Evolutionary conservation across 2,888 invertebrate genomes (phyloP).

Genomic region (Steinernema scapterisci): DNA sequence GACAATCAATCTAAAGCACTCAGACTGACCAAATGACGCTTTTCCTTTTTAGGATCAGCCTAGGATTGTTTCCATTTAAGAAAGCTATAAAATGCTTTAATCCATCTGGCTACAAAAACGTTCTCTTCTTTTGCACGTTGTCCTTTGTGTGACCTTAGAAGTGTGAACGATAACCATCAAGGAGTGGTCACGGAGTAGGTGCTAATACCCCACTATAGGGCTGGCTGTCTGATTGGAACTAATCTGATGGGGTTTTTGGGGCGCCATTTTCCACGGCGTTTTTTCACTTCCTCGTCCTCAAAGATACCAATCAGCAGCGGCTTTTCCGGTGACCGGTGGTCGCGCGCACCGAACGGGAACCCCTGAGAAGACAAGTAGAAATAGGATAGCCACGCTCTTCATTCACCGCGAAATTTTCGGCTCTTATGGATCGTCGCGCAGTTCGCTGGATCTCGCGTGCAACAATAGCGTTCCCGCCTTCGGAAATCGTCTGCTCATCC

Average conservation of each 20-base stretch:
- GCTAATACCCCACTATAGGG: background rate
- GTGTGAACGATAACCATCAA: too few species aligned
- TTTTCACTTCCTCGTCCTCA: background rate
- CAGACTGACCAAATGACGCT: too few species aligned
- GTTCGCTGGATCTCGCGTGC: constrained; percentile 6
- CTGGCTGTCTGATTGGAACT: background rate
- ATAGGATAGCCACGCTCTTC: constrained; percentile 5
- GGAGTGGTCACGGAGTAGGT: too few species aligned
- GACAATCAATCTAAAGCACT: too few species aligned
- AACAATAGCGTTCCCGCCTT: constrained; percentile 29
- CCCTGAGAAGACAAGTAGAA: background rate
- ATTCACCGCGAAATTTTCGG: background rate
- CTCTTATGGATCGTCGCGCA: constrained; percentile 9
- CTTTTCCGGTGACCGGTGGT: too few species aligned
- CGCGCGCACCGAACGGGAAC: too few species aligned
- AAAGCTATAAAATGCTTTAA: too few species aligned
- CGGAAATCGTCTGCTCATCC: background rate
- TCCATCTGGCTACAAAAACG: too few species aligned
- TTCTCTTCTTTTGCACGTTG: too few species aligned
- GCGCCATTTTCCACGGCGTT: background rate
- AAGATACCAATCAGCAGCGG: constrained; percentile 22
- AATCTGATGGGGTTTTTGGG: constrained; percentile 12
- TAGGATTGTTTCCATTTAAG: too few species aligned
- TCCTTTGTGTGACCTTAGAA: too few species aligned
- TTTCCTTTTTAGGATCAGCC: too few species aligned